Evolutionary conservation across 2,113 vertebrate genomes (phyloP).

Genomic region (Salvelinus alpinus): DNA sequence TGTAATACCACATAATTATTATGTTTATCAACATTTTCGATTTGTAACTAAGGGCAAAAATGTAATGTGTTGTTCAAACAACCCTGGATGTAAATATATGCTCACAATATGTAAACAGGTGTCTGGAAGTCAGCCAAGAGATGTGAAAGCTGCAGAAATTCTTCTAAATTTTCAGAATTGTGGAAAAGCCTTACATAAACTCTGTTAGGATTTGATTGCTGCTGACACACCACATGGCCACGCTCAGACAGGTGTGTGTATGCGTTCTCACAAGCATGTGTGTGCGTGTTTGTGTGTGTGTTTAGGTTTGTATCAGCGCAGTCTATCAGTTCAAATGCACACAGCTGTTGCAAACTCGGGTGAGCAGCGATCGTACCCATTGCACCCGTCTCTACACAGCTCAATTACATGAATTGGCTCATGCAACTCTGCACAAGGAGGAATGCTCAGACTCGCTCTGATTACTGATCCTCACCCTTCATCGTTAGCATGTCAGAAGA

Average conservation of each 20-base stretch:
- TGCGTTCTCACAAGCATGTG: neutral
- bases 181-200: neutral
- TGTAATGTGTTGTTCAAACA: neutral
- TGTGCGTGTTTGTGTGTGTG: neutral
- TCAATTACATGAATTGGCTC: no score
- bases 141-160: neutral
- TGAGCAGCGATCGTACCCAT: no score
- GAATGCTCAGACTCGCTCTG: no score
- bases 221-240: neutral
- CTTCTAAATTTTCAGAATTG: neutral
- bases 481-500: no score
- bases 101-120: neutral
- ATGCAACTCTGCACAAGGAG: no score
- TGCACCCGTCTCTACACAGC: no score
- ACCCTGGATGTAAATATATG: neutral
- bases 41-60: neutral
- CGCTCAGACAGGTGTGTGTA: neutral
- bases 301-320: neutral
- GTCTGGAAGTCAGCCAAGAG: neutral
- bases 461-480: no score
- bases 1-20: no score
- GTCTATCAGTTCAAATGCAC: neutral
- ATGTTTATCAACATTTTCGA: neutral
- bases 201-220: neutral
- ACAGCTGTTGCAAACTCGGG: no score